Base-by-base conservation (phyloP, 2,888 invertebrate genomes). In the Pegoplata infirma region DNA sequence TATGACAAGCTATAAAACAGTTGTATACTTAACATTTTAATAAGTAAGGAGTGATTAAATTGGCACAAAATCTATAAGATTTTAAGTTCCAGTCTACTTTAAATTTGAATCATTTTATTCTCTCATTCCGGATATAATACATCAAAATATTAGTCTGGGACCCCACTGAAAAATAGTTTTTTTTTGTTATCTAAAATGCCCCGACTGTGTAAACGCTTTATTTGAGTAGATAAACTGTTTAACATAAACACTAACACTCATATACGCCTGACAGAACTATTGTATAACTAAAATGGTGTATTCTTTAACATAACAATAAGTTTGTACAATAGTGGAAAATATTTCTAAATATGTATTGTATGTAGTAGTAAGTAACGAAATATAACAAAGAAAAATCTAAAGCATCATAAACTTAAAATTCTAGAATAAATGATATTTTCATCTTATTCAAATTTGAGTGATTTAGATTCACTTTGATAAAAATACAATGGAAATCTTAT, bases 231-330 rank as follows among this genome's bases (percentile, higher is more conserved):
- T 40, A 40, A 77, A 61, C 67, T 67, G 59, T 56, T 72, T 55
- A 55, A 61, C 72, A 67, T 55, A 59, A 76, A 73, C 55, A 71
- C 64, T 55, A 72, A 64, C 19, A 58, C 25, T 68, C 68, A 74
- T 63, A 74, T 64, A 67, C 67, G 61, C 47, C 56, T 68, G 47
- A 68, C 40, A 68, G 59, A 32, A 17, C 36, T 12, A 36, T 36
- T 36, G 36, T 36, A 10, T 12, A 36, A 28, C 1, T 2, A 28
- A n/a, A 8, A 36, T 36, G 6, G 25, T 36, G 36, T 36, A 6
- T 12, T 36, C 12, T n/a, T 36, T 36, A 36, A 12, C 12, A 36
- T 4, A 12, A 12, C 36, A 36, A 36, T 36, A 36, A 4, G 10
- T 36, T 3, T 3, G 12, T 36, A 36, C 36, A 36, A 36, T 36